Conservation (phyloP, 2,888 invertebrate genomes). For the Xestobium rufovillosum region DNA sequence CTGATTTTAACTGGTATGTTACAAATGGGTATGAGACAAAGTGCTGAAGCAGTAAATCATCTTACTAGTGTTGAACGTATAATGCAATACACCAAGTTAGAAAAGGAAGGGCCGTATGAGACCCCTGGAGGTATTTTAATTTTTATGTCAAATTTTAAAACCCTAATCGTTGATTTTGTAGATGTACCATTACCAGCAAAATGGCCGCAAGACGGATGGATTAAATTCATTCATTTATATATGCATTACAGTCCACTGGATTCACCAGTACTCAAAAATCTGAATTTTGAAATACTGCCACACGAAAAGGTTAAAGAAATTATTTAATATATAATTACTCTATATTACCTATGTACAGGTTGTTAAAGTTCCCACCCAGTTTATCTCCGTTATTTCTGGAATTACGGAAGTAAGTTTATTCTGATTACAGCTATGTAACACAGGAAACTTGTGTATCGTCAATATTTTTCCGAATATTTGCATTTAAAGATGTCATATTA, state of each 20-base stretch:
- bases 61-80: slow-evolving; percentile 74
- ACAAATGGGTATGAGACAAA: slow-evolving; percentile 68
- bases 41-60: slow-evolving; percentile 63
- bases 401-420: too few species aligned
- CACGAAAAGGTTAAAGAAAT: slow-evolving; percentile 55
- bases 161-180: too few species aligned
- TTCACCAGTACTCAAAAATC: slow-evolving; percentile 61
- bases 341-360: too few species aligned
- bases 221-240: slow-evolving; percentile 53
- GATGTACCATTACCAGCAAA: slow-evolving; percentile 10
- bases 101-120: slow-evolving; percentile 56
- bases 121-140: slow-evolving; percentile 45
- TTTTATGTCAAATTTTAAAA: too few species aligned
- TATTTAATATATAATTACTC: neutral
- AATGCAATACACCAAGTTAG: slow-evolving; percentile 64
- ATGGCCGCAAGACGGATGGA: slow-evolving; percentile 54
- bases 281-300: slow-evolving; percentile 53
- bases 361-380: too few species aligned
- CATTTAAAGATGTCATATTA: too few species aligned
- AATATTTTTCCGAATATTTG: too few species aligned
- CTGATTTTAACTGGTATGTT: slow-evolving; percentile 67
- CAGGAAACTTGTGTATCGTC: too few species aligned
- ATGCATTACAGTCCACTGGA: slow-evolving; percentile 56
- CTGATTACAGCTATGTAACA: too few species aligned
- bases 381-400: too few species aligned